A percentile compares a stretch with the other conserved stretches of the same genome.
Conservation (phyloP, 30 jellyfish, hydroid and myxozoan genomes). For the Clytia hemisphaerica region DNA sequence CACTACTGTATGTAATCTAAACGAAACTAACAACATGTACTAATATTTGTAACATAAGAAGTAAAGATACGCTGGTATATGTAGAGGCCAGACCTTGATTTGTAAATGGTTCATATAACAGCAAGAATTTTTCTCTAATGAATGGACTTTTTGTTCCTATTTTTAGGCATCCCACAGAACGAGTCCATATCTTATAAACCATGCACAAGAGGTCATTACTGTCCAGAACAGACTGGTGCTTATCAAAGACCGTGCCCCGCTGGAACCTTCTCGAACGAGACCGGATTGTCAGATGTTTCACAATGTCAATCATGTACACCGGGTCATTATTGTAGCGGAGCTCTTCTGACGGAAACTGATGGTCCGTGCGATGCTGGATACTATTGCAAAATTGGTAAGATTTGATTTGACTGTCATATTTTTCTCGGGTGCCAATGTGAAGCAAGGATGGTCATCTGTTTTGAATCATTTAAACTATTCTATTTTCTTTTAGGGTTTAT, state of each 20-base stretch:
- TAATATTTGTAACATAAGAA: too few species aligned
- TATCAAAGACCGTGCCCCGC: conserved; percentile 77
- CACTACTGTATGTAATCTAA: too few species aligned
- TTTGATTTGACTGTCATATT: not conserved
- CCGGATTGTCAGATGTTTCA: conserved; percentile 44
- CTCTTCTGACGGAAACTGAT: conserved; percentile 34
- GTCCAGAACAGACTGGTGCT: conserved; percentile 85
- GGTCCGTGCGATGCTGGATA: conserved; percentile 82
- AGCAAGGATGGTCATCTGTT: too few species aligned
- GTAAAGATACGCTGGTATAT: too few species aligned
- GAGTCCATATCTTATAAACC: conserved; percentile 43
- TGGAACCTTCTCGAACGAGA: conserved; percentile 87
- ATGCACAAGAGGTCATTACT: conserved; percentile 87
- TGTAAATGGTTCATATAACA: too few species aligned
- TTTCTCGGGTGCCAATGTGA: not conserved
- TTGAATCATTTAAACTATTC: too few species aligned
- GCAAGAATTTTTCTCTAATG: too few species aligned
- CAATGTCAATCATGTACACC: conserved; percentile 84
- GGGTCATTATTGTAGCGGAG: conserved; percentile 80
- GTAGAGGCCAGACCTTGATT: too few species aligned
- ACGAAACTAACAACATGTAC: too few species aligned
- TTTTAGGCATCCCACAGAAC: not conserved
- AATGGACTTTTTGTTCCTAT: too few species aligned
- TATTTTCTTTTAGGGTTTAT: too few species aligned
- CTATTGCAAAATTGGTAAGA: conserved; percentile 79